Evolutionary conservation across 2,113 vertebrate species (phyloP), one percentile per base, ranked within the genome.

Genomic region (Eira barbara): DNA sequence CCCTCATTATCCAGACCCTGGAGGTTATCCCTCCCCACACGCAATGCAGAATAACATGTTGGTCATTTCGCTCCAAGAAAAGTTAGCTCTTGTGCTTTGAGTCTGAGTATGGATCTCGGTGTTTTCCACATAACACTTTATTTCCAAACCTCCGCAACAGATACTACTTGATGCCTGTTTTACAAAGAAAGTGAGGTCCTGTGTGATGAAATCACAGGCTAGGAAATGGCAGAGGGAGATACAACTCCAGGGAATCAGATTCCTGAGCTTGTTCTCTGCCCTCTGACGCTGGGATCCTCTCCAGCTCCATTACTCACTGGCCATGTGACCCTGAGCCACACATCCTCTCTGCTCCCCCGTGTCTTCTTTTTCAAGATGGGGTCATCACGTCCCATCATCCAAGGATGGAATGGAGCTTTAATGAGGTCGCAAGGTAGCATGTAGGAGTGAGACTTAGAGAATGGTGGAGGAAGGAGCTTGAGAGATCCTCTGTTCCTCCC

Each of bases 11-110:
- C 52, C 47, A 14, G 11, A 29, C 27, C 21, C 13, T 45, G 6
- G 29, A 63, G 14, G 9, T 15, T 15, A 3, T 20, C n/a, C 18
- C 1, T 15, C 82, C 83, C 3, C 9, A 4, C 2, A 4, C 0
- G 11, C 18, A 39, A 25, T 1, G 14, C 18, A 20, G 49, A 74
- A 21, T 10, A 52, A 90, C 71, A 63, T n/a, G 45, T 4, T 55
- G n/a, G 34, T 36, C 69, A 34, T 59, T 91, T 79, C 65, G 6
- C 63, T 85, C 59, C 21, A 31, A 81, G 52, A 25, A 94, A 63
- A 9, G 27, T 80, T n/a, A 45, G 9, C 47, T 73, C 42, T 47
- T 67, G 17, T 42, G 14, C 36, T 85, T 78, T 36, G 45, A 82
- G 67, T 1, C 63, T 57, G 34, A 82, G 18, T 27, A 9, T 5